Base-by-base conservation (phyloP, 2,888 invertebrate genomes). In the Ctenicera cuprea region DNA sequence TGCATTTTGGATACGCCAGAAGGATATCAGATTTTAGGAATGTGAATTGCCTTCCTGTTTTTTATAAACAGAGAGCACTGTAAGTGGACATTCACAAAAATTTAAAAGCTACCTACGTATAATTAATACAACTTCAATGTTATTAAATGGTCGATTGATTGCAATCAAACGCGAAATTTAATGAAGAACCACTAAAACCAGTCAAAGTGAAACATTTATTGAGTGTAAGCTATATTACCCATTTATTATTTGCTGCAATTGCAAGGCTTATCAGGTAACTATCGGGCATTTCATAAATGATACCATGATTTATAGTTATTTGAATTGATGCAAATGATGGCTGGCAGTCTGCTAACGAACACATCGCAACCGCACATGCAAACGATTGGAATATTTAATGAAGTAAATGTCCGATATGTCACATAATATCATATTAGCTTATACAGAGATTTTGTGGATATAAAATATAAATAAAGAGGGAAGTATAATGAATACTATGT, bases 321-420 rank as follows among this genome's bases (percentile, higher is more conserved):
- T 52, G 64, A 69, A 73, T 69, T 64, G 68, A 64, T 59, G 69
- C 50, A 62, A 73, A 73, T 73, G 64, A 69, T 65, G 64, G 30
- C 57, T 65, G 64, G 30, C 57, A 59, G 64, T 45, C 73, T 65
- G 52, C 59, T 50, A 69, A 64, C 61, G 57, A 69, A 73, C 45
- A 18, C 67, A 57, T 68, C 59, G 38, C 43, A 43, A 48, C 52
- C 65, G 38, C 38, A 52, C 26, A 66, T 66, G 33, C 45, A 20
- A 22, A 52, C 37, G 37, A 66, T 52, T 66, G 38, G 65, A 50
- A 66, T 66, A 66, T 66, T 66, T 38, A 52, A 66, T 66, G 65
- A 66, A 52, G 26, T 26, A 26, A 9, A 14, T 22, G 14, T 33
- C 33, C 33, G 33, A 5, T 33, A 33, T 33, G 33, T 33, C 33